A percentile compares a stretch with the other conserved stretches of the same genome.
Evolutionary conservation across 2,888 invertebrate species (phyloP).

Genomic region (Druceiella hillmani): DNA sequence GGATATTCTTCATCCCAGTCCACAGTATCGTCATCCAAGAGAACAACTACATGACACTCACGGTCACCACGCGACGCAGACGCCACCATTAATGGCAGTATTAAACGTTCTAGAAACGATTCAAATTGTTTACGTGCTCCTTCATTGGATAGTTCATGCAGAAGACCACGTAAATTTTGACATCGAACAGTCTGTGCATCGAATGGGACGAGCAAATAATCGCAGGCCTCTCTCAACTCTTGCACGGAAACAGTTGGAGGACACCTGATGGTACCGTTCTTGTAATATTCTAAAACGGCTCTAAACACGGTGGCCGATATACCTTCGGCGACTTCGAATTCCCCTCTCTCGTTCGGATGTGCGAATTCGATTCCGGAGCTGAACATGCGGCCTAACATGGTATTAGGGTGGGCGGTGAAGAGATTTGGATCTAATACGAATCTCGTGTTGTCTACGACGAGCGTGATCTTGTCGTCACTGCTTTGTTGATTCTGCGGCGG

Average conservation of each 20-base stretch:
- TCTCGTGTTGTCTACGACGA: constrained; percentile 95
- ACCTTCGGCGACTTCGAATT: constrained; percentile 96
- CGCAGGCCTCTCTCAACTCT: constrained; percentile 96
- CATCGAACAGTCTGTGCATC: constrained; percentile 93
- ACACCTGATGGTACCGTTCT: constrained; percentile 85
- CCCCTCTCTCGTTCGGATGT: constrained; percentile 92
- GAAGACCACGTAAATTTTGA: constrained; percentile 90
- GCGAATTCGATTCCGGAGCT: constrained; percentile 86
- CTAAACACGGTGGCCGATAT: constrained; percentile 93
- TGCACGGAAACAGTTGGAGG: constrained; percentile 95
- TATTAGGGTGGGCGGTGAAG: constrained; percentile 93
- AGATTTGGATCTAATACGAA: constrained; percentile 91
- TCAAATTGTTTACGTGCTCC: constrained; percentile 98
- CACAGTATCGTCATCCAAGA: constrained; percentile 90
- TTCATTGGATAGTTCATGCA: constrained; percentile 98
- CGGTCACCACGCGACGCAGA: constrained; percentile 92
- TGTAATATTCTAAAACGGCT: constrained; percentile 92
- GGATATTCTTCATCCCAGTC: constrained; percentile 99
- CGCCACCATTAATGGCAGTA: constrained; percentile 94
- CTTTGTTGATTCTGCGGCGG: constrained; percentile 33
- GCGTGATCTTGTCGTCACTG: constrained; percentile 75
- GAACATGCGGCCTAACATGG: constrained; percentile 99
- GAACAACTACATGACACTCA: constrained; percentile 95
- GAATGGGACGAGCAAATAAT: constrained; percentile 96
- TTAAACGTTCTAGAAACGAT: constrained; percentile 89